Evolutionary conservation across 2,113 vertebrate genomes (phyloP).

Genomic region (Paraplagusia blochii): DNA sequence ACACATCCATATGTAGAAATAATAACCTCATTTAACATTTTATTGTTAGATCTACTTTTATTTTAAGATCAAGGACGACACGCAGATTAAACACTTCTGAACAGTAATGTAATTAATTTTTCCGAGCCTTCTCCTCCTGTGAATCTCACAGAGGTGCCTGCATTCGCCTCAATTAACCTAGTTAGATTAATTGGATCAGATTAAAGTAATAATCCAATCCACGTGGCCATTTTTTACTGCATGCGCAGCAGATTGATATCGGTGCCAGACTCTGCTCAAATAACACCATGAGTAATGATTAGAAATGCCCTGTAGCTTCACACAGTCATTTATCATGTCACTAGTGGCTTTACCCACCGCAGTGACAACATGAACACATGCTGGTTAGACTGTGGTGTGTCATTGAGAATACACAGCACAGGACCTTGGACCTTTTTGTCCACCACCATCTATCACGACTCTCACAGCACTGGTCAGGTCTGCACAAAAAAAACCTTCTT

Average conservation of each 20-base stretch:
- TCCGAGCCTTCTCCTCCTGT: too few species aligned
- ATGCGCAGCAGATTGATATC: conserved; percentile 50
- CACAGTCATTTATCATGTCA: conserved; percentile 43
- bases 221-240: conserved; percentile 5
- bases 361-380: conserved; percentile 33
- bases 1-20: too few species aligned
- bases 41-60: too few species aligned
- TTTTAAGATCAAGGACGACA: too few species aligned
- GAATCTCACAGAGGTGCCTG: too few species aligned
- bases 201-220: conserved; percentile 22
- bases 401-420: conserved; percentile 21
- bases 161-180: conserved; percentile 15
- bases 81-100: too few species aligned
- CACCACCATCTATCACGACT: conserved; percentile 54
- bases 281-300: conserved; percentile 42
- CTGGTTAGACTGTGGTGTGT: conserved; percentile 22
- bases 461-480: conserved; percentile 23
- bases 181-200: conserved; percentile 12
- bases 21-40: too few species aligned
- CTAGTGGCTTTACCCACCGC: conserved; percentile 40
- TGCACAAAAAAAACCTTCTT: conserved; percentile 1
- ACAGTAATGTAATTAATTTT: too few species aligned
- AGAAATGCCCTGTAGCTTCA: conserved; percentile 48
- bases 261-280: conserved; percentile 36
- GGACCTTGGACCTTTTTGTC: conserved; percentile 46